Base-by-base conservation (phyloP, 2,888 invertebrate species). In the Drosophila nigricruria region DNA sequence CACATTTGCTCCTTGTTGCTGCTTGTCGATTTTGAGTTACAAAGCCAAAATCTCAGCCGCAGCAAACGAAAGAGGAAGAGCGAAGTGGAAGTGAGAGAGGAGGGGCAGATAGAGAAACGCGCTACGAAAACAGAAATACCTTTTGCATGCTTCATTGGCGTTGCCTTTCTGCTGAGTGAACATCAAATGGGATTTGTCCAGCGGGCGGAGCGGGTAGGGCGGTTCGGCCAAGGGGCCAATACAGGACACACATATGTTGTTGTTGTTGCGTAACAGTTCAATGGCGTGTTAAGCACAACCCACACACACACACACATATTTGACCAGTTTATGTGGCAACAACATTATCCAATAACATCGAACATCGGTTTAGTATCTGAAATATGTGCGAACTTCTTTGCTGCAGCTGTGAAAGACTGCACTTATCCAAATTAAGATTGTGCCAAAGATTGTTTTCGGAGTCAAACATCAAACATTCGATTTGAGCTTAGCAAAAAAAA, bases 141-240 rank as follows among this genome's bases (percentile, higher is more conserved):
- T 88, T 88, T 90, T 88, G 81, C 86, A 89, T 86, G 89, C 90
- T 90, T 89, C 89, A 89, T 88, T 89, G 90, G 77, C 81, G 70
- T 81, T 89, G 81, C 79, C 84, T 86, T 88, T 88, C 84, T 87
- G 87, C 89, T 88, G 88, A 83, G 77, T 88, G 87, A 88, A 88
- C 87, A 82, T 88, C 87, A 88, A 88, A 88, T 88, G 89, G 87
- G 87, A 88, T 88, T 86, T 88, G 82, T 78, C 79, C 79, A 53
- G 23, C 23, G 75, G 61, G 52, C 40, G 67, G 68, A 61, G 32
- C 3, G 32, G n/a, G 1, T 5, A 20, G 50, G 34, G n/a, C n/a
- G n/a, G n/a, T n/a, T n/a, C 34, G 3, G 40, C 25, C 25, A 30
- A 23, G 32, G 40, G 73, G 68, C 72, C 70, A 69, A 68, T 56